These are phyloP conservation scores for Urosaurus nigricauda DNA, from an alignment of 2,797 vertebrate genomes.

Conservation along the genomic window DNA sequence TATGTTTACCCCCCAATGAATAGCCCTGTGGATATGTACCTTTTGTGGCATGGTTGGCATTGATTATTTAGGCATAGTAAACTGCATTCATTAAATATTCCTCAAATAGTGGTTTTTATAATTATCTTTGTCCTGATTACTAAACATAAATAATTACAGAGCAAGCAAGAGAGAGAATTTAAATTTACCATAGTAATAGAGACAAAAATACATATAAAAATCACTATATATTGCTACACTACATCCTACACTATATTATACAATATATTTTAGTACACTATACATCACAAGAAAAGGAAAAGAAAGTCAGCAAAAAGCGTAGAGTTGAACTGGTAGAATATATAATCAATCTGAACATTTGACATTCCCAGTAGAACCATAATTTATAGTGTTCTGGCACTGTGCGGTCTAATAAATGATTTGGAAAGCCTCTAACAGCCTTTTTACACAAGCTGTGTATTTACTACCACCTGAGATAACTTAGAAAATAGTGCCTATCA, in stretches of 20 bases:
- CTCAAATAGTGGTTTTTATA: background rate
- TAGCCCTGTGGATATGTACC: background rate
- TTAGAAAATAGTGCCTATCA: conserved; percentile 2
- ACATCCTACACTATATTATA: too few relatives aligned
- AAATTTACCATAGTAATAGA: background rate
- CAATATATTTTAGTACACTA: background rate
- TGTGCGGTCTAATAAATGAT: conserved; percentile 23
- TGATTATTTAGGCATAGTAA: background rate
- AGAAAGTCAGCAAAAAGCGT: conserved; percentile 6
- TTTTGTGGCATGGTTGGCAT: too few relatives aligned
- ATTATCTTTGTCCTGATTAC: background rate
- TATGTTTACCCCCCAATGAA: background rate
- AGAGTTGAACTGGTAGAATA: background rate
- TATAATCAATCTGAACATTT: conserved; percentile 20
- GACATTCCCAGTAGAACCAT: rapidly evolving
- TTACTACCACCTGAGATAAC: conserved; percentile 33
- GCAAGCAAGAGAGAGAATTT: background rate
- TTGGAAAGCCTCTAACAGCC: conserved; percentile 38
- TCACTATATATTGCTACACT: background rate
- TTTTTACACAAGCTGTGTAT: background rate
- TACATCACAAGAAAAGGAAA: conserved; percentile 21
- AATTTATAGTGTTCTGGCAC: conserved; percentile 19
- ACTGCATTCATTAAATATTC: background rate
- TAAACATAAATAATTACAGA: background rate
- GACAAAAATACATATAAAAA: conserved; percentile 17